Evolutionary conservation across 2,113 vertebrate species (phyloP).

Genomic region (Tautogolabrus adspersus): DNA sequence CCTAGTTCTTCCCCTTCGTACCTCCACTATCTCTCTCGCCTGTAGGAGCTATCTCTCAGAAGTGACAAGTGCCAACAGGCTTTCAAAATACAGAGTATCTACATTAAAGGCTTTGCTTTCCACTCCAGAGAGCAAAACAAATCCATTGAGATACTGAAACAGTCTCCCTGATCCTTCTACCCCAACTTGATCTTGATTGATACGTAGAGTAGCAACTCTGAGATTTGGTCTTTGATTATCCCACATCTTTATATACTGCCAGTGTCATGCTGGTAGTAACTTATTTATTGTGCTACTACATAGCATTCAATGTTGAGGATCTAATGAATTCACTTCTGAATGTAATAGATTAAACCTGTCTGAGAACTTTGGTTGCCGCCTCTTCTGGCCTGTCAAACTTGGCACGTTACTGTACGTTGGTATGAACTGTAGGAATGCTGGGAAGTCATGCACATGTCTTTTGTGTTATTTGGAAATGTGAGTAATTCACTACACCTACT

Average conservation of each 20-base stretch:
- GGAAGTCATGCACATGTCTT: conserved; percentile 19
- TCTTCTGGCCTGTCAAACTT: conserved; percentile 2
- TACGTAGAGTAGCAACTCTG: background rate
- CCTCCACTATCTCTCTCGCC: conserved; percentile 23
- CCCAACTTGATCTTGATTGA: background rate
- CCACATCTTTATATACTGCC: background rate
- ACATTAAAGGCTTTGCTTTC: conserved; percentile 18
- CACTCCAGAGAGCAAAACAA: background rate
- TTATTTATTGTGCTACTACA: background rate
- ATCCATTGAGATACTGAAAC: conserved; percentile 14
- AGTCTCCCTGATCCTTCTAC: background rate
- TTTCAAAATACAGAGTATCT: conserved; percentile 12
- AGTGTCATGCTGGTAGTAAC: background rate
- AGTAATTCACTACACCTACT: conserved; percentile 17
- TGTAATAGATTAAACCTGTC: background rate
- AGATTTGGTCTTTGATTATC: background rate
- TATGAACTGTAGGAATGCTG: conserved; percentile 26
- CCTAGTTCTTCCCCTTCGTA: conserved; percentile 27
- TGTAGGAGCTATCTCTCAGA: conserved; percentile 29
- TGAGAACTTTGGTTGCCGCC: background rate
- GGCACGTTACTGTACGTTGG: background rate
- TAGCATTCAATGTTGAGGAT: too few species aligned
- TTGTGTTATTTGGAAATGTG: conserved; percentile 9
- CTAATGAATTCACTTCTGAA: background rate
- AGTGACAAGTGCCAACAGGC: conserved; percentile 39